Evolutionary conservation across 2,888 invertebrate species (phyloP).

Genomic region (Limnephilus lunatus): DNA sequence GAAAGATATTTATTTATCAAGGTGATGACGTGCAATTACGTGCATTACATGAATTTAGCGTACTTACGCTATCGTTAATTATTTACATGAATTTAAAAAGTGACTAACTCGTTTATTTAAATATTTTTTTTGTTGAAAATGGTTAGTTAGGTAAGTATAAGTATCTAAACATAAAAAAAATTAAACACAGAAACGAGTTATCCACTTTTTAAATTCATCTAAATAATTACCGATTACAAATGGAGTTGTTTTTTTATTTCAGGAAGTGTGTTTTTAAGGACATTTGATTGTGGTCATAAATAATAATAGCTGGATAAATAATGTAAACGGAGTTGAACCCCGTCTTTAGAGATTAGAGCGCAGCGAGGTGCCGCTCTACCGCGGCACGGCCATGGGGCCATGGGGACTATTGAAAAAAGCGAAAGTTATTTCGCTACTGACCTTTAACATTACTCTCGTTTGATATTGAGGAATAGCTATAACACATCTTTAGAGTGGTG

Average conservation of each 20-base stretch:
- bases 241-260: not conserved
- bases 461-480: slow-evolving; percentile 25
- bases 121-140: not conserved
- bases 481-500: slow-evolving; percentile 38
- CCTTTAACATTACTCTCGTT: slow-evolving; percentile 53
- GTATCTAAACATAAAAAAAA: not conserved
- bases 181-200: not conserved
- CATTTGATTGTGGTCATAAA: not conserved
- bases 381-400: slow-evolving; percentile 43
- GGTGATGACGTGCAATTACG: slow-evolving; percentile 27
- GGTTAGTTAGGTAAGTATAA: not conserved
- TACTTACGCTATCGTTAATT: not conserved
- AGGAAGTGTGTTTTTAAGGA: slow-evolving; percentile 7
- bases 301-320: not conserved
- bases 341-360: not conserved
- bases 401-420: slow-evolving; percentile 53
- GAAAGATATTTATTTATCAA: slow-evolving; percentile 20
- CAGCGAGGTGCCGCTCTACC: not conserved
- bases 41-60: not conserved
- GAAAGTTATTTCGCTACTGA: slow-evolving; percentile 54
- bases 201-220: not conserved
- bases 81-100: not conserved
- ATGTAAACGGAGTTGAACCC: not conserved
- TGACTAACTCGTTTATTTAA: not conserved
- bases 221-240: not conserved